These are phyloP conservation scores for Lasioglossum lativentre DNA, from an alignment of 2,888 invertebrate species.

Conservation along the genomic window DNA sequence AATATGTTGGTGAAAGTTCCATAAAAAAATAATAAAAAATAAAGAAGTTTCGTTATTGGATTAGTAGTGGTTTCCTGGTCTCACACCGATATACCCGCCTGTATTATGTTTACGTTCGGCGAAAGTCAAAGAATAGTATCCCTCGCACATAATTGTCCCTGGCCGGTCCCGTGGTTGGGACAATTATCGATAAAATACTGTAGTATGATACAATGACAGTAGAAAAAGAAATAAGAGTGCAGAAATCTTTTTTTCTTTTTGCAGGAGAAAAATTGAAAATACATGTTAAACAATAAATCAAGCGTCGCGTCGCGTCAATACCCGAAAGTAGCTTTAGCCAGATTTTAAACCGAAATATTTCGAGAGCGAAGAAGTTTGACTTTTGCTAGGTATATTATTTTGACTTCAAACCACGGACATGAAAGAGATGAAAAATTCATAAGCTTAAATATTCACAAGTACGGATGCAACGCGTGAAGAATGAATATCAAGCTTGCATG, in stretches of 20 bases:
- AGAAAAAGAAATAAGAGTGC: no score
- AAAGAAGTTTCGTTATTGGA: no score
- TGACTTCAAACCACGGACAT: not conserved
- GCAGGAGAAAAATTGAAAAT: not conserved
- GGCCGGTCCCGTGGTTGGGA: no score
- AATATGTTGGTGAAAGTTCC: no score
- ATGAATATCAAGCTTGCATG: not conserved
- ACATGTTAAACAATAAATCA: not conserved
- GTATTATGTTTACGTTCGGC: no score
- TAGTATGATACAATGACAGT: no score
- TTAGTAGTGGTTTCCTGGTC: no score
- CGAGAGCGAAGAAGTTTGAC: not conserved
- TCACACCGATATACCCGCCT: no score
- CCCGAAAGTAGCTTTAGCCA: not conserved
- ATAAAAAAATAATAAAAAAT: no score
- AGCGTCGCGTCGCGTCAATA: not conserved
- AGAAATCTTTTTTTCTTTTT: not conserved
- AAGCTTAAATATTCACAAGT: not conserved
- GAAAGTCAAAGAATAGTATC: no score
- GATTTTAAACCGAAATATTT: not conserved
- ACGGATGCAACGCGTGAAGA: constrained; percentile 3
- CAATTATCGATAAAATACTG: no score
- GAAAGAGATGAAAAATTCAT: not conserved
- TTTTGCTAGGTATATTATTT: not conserved
- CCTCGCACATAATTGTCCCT: no score